Evolutionary conservation across 2,888 invertebrate genomes (phyloP), one percentile per base, ranked within the genome.

Genomic region (Ichneumon xanthorius): DNA sequence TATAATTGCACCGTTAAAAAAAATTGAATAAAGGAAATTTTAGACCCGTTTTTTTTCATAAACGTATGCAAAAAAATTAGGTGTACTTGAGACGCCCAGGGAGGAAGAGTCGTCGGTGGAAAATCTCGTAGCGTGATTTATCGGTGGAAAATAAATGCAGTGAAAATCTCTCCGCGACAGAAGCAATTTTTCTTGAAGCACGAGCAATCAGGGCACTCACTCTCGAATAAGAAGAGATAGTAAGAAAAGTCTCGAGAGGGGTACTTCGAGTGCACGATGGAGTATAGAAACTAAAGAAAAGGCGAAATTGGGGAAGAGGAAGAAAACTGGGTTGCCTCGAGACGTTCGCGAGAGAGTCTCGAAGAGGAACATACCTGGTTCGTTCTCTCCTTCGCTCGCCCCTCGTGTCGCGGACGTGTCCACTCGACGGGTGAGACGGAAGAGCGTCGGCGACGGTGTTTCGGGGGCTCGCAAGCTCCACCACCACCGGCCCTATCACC

Each of bases 311-410:
- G 61, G 70, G 71, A 70, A 80, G 71, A 73, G 76, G 37, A 33
- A 72, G 76, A 63, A 84, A 84, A 76, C 75, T 80, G 84, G 84
- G 80, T 84, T 76, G 84, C 76, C 76, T 84, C 75, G 75, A 84
- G 71, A 63, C 80, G 61, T 63, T 73, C 53, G 26, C 67, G 22
- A 55, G 45, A 50, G 63, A 50, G 73, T 79, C 75, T 75, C 80
- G 71, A 80, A 76, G 80, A 75, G 80, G 63, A 84, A 80, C 83
- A 55, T 84, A 84, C 83, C 83, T 71, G 82, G 65, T 26, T 58
- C 45, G 78, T 68, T 68, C 37, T 55, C 72, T 78, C 72, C 58
- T 67, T 45, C 40, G 70, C 37, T 70, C 58, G 58, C 30, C 26
- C 14, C 61, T 61, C 61, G 26, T 30, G 61, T 71, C 40, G 61